Percentiles rank a stretch among this genome's conserved stretches.
These are phyloP conservation scores for Limnothrissa miodon DNA, from an alignment of 2,113 vertebrate genomes.

Conservation along the genomic window DNA sequence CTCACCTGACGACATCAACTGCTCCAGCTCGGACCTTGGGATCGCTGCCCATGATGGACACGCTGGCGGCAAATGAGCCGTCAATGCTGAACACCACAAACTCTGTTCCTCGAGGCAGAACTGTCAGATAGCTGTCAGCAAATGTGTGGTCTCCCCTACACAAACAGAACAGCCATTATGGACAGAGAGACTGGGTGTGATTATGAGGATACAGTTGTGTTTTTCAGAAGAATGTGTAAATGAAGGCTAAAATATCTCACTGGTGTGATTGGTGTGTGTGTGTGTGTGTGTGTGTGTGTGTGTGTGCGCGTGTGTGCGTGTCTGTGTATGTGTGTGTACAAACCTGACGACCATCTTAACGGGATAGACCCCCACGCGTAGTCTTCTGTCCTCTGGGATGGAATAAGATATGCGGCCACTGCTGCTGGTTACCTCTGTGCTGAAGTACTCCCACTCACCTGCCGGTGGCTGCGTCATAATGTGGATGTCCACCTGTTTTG, in stretches of 20 bases:
- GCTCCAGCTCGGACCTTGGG: constrained; percentile 96
- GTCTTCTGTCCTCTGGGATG: constrained; percentile 79
- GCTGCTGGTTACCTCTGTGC: constrained; percentile 92
- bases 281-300: neutral
- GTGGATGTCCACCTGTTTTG: constrained; percentile 94
- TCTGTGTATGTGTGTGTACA: constrained; percentile 53
- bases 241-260: too few relatives aligned
- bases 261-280: neutral
- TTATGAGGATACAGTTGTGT: neutral
- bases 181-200: neutral
- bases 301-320: neutral
- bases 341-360: constrained; percentile 98
- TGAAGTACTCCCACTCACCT: constrained; percentile 92
- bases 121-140: constrained; percentile 91
- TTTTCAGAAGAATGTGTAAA: neutral
- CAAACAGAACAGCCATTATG: neutral
- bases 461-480: constrained; percentile 96
- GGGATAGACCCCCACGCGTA: constrained; percentile 91
- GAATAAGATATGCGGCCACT: constrained; percentile 87
- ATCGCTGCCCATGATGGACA: constrained; percentile 99
- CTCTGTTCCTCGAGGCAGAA: constrained; percentile 87
- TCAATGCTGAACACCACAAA: constrained; percentile 99
- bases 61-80: constrained; percentile 96
- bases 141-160: constrained; percentile 91
- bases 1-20: constrained; percentile 94